Evolutionary conservation across 2,888 invertebrate species (phyloP).

Genomic region (Asteroscopus sphinx): DNA sequence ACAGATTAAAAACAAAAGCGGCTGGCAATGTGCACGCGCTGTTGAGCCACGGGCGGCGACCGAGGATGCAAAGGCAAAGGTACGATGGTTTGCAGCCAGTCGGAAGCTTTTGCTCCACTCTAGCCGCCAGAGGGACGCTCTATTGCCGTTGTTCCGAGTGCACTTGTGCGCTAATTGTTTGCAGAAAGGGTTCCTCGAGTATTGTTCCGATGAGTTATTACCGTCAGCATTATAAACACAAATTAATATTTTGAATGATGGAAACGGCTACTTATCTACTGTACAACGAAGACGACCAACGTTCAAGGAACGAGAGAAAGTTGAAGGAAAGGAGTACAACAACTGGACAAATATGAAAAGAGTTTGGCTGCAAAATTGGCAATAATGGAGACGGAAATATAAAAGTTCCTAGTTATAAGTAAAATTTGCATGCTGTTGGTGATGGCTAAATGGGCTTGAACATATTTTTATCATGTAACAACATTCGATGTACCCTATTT

Average conservation of each 20-base stretch:
- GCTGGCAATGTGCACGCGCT: slow-evolving; percentile 66
- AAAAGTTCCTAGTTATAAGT: no score
- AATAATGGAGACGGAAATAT: no score
- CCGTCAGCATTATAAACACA: slow-evolving; percentile 69
- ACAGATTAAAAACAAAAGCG: slow-evolving; percentile 79
- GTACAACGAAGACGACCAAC: no score
- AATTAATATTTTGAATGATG: slow-evolving; percentile 9
- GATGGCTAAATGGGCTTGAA: no score
- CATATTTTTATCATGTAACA: no score
- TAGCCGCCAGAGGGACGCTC: slow-evolving; percentile 72
- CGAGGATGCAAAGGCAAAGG: slow-evolving; percentile 81
- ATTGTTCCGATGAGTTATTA: slow-evolving; percentile 81
- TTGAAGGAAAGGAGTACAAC: no score
- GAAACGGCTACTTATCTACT: not conserved
- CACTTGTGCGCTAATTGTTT: slow-evolving; percentile 88
- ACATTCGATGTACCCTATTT: no score
- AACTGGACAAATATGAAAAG: no score
- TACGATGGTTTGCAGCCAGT: slow-evolving; percentile 80
- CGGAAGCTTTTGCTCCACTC: slow-evolving; percentile 75
- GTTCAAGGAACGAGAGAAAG: no score
- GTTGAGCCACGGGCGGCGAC: slow-evolving; percentile 72
- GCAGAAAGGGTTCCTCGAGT: slow-evolving; percentile 87
- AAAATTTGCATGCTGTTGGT: no score
- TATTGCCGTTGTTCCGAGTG: slow-evolving; percentile 85
- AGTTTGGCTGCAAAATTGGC: no score